Evolutionary conservation across 2,113 vertebrate genomes (phyloP).

Genomic region (Lagenorhynchus albirostris): DNA sequence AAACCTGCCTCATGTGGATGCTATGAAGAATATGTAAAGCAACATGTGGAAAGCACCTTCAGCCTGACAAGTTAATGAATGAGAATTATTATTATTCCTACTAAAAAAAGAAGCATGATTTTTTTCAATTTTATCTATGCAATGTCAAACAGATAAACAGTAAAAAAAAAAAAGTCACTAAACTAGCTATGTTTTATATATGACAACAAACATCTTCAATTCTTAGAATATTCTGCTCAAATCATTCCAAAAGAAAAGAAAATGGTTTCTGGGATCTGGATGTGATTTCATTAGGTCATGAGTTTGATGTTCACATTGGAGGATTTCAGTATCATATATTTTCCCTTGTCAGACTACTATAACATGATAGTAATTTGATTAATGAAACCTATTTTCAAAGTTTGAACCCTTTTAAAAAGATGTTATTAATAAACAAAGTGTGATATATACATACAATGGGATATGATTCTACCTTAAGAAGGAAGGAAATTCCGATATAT

Average conservation of each 20-base stretch:
- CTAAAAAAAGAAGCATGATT: not conserved
- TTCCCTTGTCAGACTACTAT: not conserved
- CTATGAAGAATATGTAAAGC: not conserved
- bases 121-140: not conserved
- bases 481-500: not conserved
- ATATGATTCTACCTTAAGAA: not conserved
- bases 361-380: not conserved
- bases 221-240: not conserved
- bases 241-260: not conserved
- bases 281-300: not conserved
- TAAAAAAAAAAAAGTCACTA: not conserved
- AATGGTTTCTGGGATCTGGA: not conserved
- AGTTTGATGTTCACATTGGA: not conserved
- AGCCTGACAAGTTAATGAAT: not conserved
- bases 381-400: conserved; percentile 19
- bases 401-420: not conserved
- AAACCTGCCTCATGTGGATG: not conserved
- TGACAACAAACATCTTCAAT: not conserved
- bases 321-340: not conserved
- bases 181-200: not conserved
- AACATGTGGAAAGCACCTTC: not conserved
- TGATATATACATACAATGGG: not conserved
- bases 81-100: not conserved
- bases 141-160: not conserved
- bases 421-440: not conserved